A percentile compares a stretch with the other conserved stretches of the same genome.
Evolutionary conservation across 2,888 invertebrate species (phyloP).

Genomic region (Rhogogaster chlorosoma): DNA sequence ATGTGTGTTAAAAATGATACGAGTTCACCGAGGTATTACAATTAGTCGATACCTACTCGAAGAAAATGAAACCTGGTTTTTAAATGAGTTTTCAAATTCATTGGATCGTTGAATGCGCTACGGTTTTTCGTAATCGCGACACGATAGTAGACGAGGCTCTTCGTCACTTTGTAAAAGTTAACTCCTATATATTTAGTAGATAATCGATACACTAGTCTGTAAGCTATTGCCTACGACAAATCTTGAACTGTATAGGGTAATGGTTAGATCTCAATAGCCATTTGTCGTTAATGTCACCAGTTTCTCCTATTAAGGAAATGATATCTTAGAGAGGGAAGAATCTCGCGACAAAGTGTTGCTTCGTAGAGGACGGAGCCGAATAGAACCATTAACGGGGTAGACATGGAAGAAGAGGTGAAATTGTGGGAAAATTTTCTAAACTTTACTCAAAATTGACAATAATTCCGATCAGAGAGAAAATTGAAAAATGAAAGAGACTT

Average conservation of each 20-base stretch:
- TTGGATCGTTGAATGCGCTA: background rate
- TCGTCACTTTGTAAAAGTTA: background rate
- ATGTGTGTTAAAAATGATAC: background rate
- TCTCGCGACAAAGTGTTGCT: conserved; percentile 25
- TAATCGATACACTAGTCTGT: background rate
- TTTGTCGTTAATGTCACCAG: conserved; percentile 43
- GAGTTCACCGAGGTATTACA: conserved; percentile 7
- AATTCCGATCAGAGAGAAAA: too few species aligned
- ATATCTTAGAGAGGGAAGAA: background rate
- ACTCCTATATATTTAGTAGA: background rate
- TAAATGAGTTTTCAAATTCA: background rate
- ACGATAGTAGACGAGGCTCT: background rate
- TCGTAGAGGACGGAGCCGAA: background rate
- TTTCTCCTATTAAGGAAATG: conserved; percentile 37
- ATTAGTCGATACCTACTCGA: background rate
- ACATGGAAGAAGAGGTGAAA: too few species aligned
- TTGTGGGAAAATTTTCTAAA: too few species aligned
- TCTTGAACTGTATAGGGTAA: background rate
- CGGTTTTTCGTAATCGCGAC: background rate
- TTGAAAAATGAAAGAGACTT: too few species aligned
- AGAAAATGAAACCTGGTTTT: background rate
- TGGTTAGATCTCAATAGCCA: conserved; percentile 38
- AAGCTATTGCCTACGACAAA: background rate
- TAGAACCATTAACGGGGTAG: background rate
- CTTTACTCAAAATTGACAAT: too few species aligned